Evolutionary conservation across 2,113 vertebrate species (phyloP).

Genomic region (Scopus umbretta): DNA sequence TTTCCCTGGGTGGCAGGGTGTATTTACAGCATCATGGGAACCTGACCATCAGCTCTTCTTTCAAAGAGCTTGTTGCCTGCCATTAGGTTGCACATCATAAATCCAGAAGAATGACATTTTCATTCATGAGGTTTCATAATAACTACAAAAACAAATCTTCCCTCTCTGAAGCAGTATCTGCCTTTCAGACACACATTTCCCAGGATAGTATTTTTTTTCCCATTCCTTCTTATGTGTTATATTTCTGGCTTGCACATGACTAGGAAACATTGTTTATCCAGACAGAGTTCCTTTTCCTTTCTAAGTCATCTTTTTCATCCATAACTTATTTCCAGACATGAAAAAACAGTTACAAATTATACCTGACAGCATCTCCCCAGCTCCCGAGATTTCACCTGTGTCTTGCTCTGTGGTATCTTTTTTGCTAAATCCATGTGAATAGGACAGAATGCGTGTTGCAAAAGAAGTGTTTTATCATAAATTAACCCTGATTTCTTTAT

Average conservation of each 20-base stretch:
- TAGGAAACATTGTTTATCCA: neutral
- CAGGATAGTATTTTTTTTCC: neutral
- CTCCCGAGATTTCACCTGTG: neutral
- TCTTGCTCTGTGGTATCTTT: neutral
- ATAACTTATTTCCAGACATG: slow-evolving; percentile 6
- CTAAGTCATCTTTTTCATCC: neutral
- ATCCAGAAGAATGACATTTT: neutral
- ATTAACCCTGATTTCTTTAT: slow-evolving; percentile 38
- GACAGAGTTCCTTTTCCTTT: neutral
- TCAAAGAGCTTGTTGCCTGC: neutral
- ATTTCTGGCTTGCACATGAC: neutral
- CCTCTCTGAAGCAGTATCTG: neutral
- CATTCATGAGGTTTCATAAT: slow-evolving; percentile 39
- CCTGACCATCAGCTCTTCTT: neutral
- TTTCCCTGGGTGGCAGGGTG: neutral
- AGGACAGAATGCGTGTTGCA: neutral
- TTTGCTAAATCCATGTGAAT: slow-evolving; percentile 41
- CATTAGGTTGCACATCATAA: neutral
- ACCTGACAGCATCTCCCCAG: slow-evolving; percentile 22
- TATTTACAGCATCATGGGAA: neutral
- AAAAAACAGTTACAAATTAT: slow-evolving; percentile 48
- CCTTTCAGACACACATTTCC: neutral
- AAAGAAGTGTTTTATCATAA: slow-evolving; percentile 36
- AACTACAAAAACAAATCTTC: neutral
- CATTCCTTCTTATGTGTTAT: neutral